Evolutionary conservation across 2,888 invertebrate genomes (phyloP), one percentile per base, ranked within the genome.

Genomic region (Drosophila mulleri): DNA sequence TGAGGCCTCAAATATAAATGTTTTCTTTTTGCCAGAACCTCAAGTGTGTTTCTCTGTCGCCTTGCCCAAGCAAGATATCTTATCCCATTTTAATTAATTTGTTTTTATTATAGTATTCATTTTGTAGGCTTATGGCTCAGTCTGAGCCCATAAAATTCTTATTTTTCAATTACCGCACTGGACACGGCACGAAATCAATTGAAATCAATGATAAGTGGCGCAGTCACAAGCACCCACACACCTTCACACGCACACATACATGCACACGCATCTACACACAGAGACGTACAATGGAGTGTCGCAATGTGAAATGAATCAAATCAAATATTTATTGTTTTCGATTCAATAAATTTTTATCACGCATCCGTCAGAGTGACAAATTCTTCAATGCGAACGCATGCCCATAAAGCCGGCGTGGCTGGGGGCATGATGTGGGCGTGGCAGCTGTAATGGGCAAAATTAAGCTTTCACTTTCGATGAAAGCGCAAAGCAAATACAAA

Each of bases 311-410:
- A 84, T 79, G 80, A 89, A 89, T 86, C 89, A 86, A 86, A 86
- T 86, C 86, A 86, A 86, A 89, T 89, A 86, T 86, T 89, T 89
- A 86, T 86, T 85, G 86, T 81, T 81, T 76, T 89, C 86, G 85
- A 88, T 86, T 80, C 86, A 85, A 86, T 86, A 89, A 89, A 88
- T 85, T 85, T 89, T 88, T 87, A 88, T 85, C 89, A 87, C 89
- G 73, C 80, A 75, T 77, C 57, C 72, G 65, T 66, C 72, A 72
- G 65, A 54, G 67, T 75, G 69, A 77, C 80, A 74, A 68, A 75
- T 45, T 67, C 76, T 53, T 60, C 70, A 67, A 65, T 64, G 64
- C 18, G 63, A 65, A 72, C 52, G 53, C 71, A 73, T 67, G 76
- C 66, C 73, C 75, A 83, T 71, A 78, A 69, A 67, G 75, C 59